phyloP scores from a whole-genome alignment of 1,140 invertebrate species.

The Rhopalosiphum maidis region DNA sequence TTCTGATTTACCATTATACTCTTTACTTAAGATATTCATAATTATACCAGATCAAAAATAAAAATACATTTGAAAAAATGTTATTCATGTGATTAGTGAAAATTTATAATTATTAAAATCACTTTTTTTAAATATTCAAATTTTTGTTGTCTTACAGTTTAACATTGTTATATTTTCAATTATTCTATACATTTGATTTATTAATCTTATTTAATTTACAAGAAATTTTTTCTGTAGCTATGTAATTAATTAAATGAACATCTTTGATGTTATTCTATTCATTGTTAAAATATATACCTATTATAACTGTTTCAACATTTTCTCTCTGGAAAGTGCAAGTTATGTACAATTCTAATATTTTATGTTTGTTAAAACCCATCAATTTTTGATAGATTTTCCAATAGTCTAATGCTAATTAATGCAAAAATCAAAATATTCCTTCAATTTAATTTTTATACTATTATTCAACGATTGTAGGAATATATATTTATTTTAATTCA shows the following conservation, averaged over 20 bases:
- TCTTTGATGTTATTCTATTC: neutral
- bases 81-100: neutral
- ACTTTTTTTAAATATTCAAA: too few species aligned
- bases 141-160: too few species aligned
- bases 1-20: neutral
- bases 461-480: neutral
- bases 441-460: neutral
- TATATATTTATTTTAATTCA: neutral
- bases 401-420: neutral
- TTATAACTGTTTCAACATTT: neutral
- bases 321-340: neutral
- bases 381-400: neutral
- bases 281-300: neutral
- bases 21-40: neutral
- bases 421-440: neutral
- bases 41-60: neutral
- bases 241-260: neutral
- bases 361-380: neutral
- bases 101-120: too few species aligned
- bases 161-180: too few species aligned
- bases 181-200: too few species aligned
- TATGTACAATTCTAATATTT: neutral
- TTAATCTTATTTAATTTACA: neutral
- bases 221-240: neutral
- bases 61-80: neutral